Base-by-base conservation (phyloP, 1,140 invertebrate species). In the Bombus waltoni region DNA sequence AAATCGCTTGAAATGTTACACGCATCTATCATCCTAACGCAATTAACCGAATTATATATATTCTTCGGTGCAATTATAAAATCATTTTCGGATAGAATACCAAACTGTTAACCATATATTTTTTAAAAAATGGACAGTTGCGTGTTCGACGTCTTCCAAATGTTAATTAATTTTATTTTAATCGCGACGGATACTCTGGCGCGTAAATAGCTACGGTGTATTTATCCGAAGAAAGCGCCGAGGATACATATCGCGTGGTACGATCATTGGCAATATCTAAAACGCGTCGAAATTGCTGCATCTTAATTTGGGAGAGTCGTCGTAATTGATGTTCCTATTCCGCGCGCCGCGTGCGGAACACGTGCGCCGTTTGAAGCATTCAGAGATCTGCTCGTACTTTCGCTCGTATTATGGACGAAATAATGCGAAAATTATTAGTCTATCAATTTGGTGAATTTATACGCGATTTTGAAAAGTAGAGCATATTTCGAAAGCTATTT, bases 251-350 rank as follows among this genome's bases (percentile, higher is more conserved):
- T 76, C 81, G 40, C 42, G 74, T 44, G 66, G 65, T n/a, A 57
- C 44, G 66, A 89, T 89, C 79, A 25, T 78, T 28, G 59, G 38
- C 70, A 68, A 65, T 80, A 72, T 84, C 65, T 84, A 38, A 78
- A 70, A 53, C 75, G 72, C 66, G 66, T 85, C 76, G 79, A 89
- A 88, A 89, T 83, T 44, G 70, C 59, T 74, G 88, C 85, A 87
- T 90, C 71, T 89, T 90, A 84, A 90, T 89, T 90, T 44, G 88
- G 77, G 85, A 90, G 88, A 90, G 84, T 66, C 70, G 28, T 53
- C 42, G 68, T 80, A 83, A 89, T 87, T 83, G 84, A 87, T 83
- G 71, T 66, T 81, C 62, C 72, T 88, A 78, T 44, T 66, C 85
- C 74, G 68, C 75, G 78, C 83, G n/a, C 35, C 38, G 71, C n/a